Conservation (phyloP, 2,113 vertebrate species). For the Pogona vitticeps region DNA sequence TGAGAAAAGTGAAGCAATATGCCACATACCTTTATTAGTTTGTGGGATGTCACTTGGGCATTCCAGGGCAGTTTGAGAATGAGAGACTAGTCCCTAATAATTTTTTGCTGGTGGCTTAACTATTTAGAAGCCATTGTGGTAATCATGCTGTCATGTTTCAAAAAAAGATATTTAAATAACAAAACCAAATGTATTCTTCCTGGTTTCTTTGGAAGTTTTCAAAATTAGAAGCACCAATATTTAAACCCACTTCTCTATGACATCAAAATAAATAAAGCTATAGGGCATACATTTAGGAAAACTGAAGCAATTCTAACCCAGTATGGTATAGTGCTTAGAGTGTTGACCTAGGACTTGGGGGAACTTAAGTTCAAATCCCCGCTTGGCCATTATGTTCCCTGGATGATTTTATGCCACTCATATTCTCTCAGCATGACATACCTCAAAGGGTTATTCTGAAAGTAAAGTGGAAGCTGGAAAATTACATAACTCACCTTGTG, state of each 20-base stretch:
- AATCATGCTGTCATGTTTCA: background rate
- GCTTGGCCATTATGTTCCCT: too few species aligned
- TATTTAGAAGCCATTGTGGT: background rate
- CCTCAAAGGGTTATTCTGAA: too few species aligned
- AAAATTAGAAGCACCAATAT: background rate
- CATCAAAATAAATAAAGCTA: background rate
- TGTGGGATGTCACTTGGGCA: background rate
- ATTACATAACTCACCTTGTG: too few species aligned
- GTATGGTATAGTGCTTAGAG: too few species aligned
- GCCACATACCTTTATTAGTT: background rate
- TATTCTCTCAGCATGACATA: too few species aligned
- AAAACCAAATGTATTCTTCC: background rate
- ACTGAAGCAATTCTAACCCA: background rate
- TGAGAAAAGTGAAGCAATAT: background rate
- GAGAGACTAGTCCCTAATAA: background rate
- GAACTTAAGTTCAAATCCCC: too few species aligned
- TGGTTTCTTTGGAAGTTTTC: background rate
- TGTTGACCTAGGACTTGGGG: too few species aligned
- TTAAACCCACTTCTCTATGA: background rate
- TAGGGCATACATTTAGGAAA: background rate
- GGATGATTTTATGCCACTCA: too few species aligned
- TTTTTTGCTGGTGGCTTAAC: background rate
- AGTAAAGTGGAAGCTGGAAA: too few species aligned
- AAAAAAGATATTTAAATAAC: background rate
- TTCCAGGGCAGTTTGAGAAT: background rate